Base-by-base conservation (phyloP, 2,797 vertebrate genomes). In the Pipistrellus nathusii region DNA sequence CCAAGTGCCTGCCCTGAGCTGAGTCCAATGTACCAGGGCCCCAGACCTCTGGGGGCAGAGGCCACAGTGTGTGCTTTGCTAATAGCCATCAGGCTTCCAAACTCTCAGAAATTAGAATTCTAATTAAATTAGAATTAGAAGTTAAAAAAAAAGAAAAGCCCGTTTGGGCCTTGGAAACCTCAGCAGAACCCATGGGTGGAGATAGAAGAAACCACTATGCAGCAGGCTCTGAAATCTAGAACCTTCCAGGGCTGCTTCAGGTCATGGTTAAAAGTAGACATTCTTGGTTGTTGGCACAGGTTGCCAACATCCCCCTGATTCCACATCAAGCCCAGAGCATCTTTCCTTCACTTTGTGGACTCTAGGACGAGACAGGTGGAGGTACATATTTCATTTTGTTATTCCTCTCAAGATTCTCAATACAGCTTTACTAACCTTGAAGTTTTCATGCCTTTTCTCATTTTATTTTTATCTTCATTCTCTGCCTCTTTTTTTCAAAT, bases 391-490 rank as follows among this genome's bases (percentile, higher is more conserved):
- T 71, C 35, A 77, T 91, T 83, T 90, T 75, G 46, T 94, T 94
- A 69, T 10, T 87, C 35, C 46, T 93, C 32, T 93, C 72, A 69
- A 64, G 55, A 88, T 93, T 90, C 57, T 86, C 83, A 96, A 85
- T 0, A 17, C 82, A 88, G 48, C 77, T 93, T 91, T 94, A 75
- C n/a, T 95, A 87, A 88, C 76, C 72, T 95, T 95, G 53, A 86
- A 64, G 87, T 85, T 94, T 59, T 82, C 84, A 66, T 0, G 12
- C 46, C 62, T 84, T 94, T 94, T 90, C 76, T 95, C 4, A 53
- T 91, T 83, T 93, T 86, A 86, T 94, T 90, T 96, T 95, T 80
- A n/a, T 88, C 55, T 85, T 82, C 8, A 41, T 71, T 88, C 62
- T 55, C 48, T 77, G 75, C 75, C 20, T 77, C 48, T 77, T 53